Evolutionary conservation across 2,113 vertebrate species (phyloP).

Genomic region (Gymnocephalus cernua): DNA sequence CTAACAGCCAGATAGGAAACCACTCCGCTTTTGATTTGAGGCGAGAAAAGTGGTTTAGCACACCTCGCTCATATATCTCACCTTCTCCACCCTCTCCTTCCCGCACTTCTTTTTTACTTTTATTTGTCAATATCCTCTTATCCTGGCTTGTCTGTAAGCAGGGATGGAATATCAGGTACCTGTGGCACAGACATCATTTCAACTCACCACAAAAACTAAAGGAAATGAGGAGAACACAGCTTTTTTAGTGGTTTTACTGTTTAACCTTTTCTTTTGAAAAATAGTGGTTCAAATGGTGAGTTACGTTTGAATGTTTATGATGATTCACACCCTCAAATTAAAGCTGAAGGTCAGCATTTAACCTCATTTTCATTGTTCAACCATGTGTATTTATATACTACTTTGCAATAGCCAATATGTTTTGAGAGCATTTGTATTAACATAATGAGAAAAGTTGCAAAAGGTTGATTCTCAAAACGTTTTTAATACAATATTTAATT

Average conservation of each 20-base stretch:
- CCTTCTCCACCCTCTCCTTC: conserved; percentile 33
- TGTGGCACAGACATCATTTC: conserved; percentile 47
- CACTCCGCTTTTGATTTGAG: conserved; percentile 78
- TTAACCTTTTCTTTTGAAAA: not conserved
- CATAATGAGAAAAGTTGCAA: not conserved
- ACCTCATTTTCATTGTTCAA: not conserved
- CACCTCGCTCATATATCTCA: conserved; percentile 71
- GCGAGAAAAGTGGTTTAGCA: conserved; percentile 75
- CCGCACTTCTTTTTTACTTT: conserved; percentile 51
- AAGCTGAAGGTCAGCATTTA: not conserved
- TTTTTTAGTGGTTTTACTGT: not conserved
- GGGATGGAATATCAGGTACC: conserved; percentile 38
- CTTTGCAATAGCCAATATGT: not conserved
- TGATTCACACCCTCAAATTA: not conserved
- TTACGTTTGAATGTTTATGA: not conserved
- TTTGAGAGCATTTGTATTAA: not conserved
- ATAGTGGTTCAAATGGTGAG: not conserved
- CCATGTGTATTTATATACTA: not conserved
- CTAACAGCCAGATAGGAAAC: conserved; percentile 77
- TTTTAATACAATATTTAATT: not conserved
- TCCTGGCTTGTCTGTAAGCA: conserved; percentile 55
- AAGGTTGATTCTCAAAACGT: not conserved
- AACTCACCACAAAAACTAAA: conserved; percentile 14
- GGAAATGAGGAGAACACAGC: not conserved
- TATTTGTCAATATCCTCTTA: conserved; percentile 74